phyloP scores from a whole-genome alignment of 2,797 vertebrate genomes.

The Sardinella longiceps region DNA sequence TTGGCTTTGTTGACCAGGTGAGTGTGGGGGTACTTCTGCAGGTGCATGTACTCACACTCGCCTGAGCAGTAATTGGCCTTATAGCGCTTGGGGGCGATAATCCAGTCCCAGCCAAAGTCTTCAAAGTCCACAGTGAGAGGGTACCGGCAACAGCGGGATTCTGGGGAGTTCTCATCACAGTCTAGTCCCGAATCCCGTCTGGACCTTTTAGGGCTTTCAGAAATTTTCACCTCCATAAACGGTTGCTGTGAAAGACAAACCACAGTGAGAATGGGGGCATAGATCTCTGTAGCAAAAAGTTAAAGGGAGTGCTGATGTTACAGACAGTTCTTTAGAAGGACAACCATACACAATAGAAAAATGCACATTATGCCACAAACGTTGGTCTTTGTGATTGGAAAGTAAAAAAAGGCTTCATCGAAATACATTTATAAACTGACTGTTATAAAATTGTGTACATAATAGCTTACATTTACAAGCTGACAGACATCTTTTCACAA shows the following conservation, averaged over 20 bases:
- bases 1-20: constrained; percentile 95
- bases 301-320: neutral
- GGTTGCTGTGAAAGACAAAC: constrained; percentile 80
- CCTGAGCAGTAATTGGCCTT: constrained; percentile 97
- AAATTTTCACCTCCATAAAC: constrained; percentile 95
- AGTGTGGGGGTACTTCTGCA: constrained; percentile 96
- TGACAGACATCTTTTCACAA: neutral
- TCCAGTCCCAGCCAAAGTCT: constrained; percentile 97
- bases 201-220: constrained; percentile 85
- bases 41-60: constrained; percentile 94
- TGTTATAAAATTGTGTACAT: neutral
- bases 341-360: neutral
- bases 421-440: too few species aligned
- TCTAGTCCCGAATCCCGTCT: constrained; percentile 90
- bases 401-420: neutral
- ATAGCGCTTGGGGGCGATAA: constrained; percentile 97
- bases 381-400: neutral
- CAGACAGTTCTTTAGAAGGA: neutral
- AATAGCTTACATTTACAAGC: neutral
- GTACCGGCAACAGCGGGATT: constrained; percentile 93
- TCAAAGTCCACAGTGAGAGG: constrained; percentile 96
- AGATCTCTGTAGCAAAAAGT: neutral
- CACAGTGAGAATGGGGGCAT: neutral
- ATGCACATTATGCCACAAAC: neutral
- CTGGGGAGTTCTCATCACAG: constrained; percentile 91